A percentile compares a stretch with the other conserved stretches of the same genome.
These are phyloP conservation scores for Thamnophis elegans DNA, from an alignment of 2,797 vertebrate genomes.

Conservation along the genomic window DNA sequence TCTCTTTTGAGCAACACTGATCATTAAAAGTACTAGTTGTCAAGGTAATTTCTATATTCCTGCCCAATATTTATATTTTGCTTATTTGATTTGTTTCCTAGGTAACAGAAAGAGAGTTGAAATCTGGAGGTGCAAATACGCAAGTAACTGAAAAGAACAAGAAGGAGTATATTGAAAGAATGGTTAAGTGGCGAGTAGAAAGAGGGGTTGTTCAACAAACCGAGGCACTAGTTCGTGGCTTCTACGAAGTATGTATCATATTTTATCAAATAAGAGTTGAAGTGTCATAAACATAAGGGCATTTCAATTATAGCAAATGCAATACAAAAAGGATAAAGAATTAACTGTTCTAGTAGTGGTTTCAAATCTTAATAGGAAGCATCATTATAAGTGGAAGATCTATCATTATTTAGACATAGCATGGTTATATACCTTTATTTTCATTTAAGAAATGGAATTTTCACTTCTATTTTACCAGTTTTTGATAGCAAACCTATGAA, in stretches of 20 bases:
- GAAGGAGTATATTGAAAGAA: slow-evolving; percentile 95
- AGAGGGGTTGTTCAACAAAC: slow-evolving; percentile 95
- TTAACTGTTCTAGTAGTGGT: background rate
- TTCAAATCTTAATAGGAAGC: background rate
- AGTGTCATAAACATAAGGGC: background rate
- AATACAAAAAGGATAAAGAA: background rate
- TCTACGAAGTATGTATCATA: slow-evolving; percentile 86
- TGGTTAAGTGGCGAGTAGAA: slow-evolving; percentile 97
- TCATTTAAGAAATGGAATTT: background rate
- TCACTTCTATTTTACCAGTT: background rate
- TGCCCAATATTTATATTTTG: background rate
- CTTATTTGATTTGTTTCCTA: slow-evolving; percentile 57
- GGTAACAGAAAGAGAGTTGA: slow-evolving; percentile 95
- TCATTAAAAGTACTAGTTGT: slow-evolving; percentile 12
- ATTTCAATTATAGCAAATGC: background rate
- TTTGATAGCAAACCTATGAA: background rate
- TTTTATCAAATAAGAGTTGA: background rate
- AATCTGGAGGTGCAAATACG: slow-evolving; percentile 90
- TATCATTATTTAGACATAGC: background rate
- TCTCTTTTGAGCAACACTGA: background rate
- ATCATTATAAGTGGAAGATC: background rate
- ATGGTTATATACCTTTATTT: background rate
- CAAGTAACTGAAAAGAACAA: slow-evolving; percentile 98
- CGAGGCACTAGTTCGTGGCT: slow-evolving; percentile 90
- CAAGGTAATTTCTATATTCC: accelerated